Conservation (phyloP, 2,888 invertebrate species). For the Helicoverpa assulta region DNA sequence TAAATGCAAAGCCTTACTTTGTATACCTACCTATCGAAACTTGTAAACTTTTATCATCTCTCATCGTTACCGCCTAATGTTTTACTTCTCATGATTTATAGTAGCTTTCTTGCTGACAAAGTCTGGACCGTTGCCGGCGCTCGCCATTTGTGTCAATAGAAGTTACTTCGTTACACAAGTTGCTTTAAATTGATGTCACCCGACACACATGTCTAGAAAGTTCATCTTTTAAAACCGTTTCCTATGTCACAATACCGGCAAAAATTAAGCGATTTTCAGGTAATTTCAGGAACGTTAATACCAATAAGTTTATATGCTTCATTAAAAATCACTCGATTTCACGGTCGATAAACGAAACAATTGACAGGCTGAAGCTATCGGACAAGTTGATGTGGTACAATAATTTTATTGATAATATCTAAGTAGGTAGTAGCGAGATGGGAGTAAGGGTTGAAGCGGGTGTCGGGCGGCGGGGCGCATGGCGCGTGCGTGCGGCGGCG, state of each 20-base stretch:
- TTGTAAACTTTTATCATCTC: conserved; percentile 46
- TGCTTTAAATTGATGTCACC: conserved; percentile 35
- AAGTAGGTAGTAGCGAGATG: conserved; percentile 86
- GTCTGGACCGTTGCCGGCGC: conserved; percentile 71
- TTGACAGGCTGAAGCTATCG: conserved; percentile 78
- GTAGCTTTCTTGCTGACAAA: conserved; percentile 66
- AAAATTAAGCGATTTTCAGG: not conserved
- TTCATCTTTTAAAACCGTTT: conserved; percentile 10
- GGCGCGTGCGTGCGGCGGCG: conserved; percentile 81
- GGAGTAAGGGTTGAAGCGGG: conserved; percentile 76
- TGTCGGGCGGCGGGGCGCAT: conserved; percentile 65
- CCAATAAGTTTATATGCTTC: conserved; percentile 18
- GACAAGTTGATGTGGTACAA: conserved; percentile 84
- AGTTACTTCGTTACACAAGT: conserved; percentile 50
- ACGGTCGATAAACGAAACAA: conserved; percentile 72
- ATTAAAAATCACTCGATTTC: conserved; percentile 66
- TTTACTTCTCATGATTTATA: conserved; percentile 65
- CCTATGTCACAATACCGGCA: conserved; percentile 10
- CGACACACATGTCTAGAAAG: conserved; percentile 20
- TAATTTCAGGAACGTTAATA: conserved; percentile 15
- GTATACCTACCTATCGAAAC: conserved; percentile 1
- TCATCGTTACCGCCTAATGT: conserved; percentile 49
- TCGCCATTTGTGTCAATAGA: conserved; percentile 64
- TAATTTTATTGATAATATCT: conserved; percentile 90
- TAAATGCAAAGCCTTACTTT: conserved; percentile 1